A percentile compares a stretch with the other conserved stretches of the same genome.
These are phyloP conservation scores for Eurytoma californica DNA, from an alignment of 2,888 invertebrate species.

Conservation along the genomic window DNA sequence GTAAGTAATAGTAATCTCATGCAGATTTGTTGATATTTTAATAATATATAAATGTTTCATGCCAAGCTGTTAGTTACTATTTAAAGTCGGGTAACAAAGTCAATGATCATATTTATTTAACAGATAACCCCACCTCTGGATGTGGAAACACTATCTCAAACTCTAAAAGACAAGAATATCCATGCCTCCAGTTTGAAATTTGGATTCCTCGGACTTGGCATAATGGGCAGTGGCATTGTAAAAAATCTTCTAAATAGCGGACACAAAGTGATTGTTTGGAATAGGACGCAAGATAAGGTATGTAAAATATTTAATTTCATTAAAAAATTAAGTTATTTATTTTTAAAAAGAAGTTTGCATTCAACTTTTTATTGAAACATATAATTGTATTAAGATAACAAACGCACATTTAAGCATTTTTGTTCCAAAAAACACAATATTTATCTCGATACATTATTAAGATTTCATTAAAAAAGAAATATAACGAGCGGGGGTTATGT, in stretches of 20 bases:
- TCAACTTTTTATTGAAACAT: too few relatives aligned
- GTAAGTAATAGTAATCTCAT: slow-evolving; percentile 77
- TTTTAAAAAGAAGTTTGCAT: background rate
- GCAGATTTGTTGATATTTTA: background rate
- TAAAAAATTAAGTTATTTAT: background rate
- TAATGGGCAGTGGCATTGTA: slow-evolving; percentile 96
- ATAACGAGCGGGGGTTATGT: too few relatives aligned
- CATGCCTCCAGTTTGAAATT: slow-evolving; percentile 90
- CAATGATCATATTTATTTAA: slow-evolving; percentile 1
- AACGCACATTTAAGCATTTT: too few relatives aligned
- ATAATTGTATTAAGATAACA: too few relatives aligned
- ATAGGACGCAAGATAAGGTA: slow-evolving; percentile 93
- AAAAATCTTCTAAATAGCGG: slow-evolving; percentile 96
- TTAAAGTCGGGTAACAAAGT: slow-evolving; percentile 5
- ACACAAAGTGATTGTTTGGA: slow-evolving; percentile 95
- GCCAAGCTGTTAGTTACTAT: background rate
- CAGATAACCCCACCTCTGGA: slow-evolving; percentile 86
- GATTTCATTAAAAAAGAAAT: too few relatives aligned
- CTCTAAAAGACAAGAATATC: slow-evolving; percentile 89
- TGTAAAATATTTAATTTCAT: slow-evolving; percentile 70
- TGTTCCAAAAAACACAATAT: too few relatives aligned
- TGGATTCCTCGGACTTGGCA: slow-evolving; percentile 96
- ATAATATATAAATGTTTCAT: background rate
- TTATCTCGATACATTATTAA: too few relatives aligned
- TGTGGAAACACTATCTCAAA: slow-evolving; percentile 85